Percentiles rank a stretch among this genome's conserved stretches.
Conservation (phyloP, 2,113 vertebrate species). For the Silurus asotus region DNA sequence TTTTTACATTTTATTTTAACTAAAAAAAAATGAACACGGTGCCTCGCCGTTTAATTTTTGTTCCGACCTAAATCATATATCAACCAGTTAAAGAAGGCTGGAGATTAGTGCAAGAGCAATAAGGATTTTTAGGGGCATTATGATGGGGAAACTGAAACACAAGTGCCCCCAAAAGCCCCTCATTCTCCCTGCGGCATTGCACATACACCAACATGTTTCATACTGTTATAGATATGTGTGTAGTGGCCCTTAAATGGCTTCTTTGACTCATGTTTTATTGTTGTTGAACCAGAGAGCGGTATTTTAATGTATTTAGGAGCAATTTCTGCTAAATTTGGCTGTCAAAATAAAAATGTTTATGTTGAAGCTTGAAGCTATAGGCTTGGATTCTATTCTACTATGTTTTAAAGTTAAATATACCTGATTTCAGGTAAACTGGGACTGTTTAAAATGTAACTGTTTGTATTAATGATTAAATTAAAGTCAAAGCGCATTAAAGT, state of each 20-base stretch:
- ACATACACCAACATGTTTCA: slow-evolving; percentile 1
- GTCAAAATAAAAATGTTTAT: neutral
- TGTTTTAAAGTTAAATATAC: neutral
- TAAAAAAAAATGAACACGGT: neutral
- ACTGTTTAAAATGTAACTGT: neutral
- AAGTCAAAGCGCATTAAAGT: neutral
- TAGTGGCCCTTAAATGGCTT: neutral
- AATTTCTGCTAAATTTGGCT: neutral
- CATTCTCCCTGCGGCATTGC: slow-evolving; percentile 84
- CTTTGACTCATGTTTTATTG: slow-evolving; percentile 1
- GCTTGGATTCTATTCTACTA: neutral
- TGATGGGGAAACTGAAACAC: slow-evolving; percentile 86
- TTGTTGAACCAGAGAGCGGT: neutral
- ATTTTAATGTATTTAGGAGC: too few relatives aligned
- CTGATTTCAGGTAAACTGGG: neutral
- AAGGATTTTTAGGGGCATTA: slow-evolving; percentile 97
- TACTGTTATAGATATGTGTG: neutral
- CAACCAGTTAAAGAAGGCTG: neutral
- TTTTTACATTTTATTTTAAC: neutral
- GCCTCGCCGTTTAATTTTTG: neutral
- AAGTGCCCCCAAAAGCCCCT: slow-evolving; percentile 96
- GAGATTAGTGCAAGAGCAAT: slow-evolving; percentile 89
- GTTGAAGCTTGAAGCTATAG: neutral
- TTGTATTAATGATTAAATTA: neutral
- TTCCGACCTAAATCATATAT: neutral